Percentiles rank a stretch among this genome's conserved stretches.
Conservation (phyloP, 2,888 invertebrate species). For the Horisme vitalbata region DNA sequence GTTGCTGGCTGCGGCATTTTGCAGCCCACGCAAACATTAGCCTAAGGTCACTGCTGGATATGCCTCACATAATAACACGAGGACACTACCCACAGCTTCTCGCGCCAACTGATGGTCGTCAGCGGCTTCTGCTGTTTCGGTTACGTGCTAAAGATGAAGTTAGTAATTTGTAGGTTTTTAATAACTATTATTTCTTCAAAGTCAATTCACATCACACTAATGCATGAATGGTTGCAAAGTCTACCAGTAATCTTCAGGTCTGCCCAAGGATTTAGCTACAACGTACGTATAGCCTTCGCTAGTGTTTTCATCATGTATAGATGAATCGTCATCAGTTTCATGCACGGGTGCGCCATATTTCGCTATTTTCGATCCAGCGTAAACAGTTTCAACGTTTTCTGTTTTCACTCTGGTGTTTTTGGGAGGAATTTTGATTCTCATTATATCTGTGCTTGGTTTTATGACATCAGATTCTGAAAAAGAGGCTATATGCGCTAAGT, state of each 20-base stretch:
- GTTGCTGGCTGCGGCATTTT: too few species aligned
- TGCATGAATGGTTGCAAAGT: neutral
- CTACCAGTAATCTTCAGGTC: conserved; percentile 25
- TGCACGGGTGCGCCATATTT: conserved; percentile 46
- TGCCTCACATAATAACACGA: too few species aligned
- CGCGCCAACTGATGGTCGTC: too few species aligned
- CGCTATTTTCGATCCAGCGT: conserved; percentile 61
- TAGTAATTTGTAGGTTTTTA: too few species aligned
- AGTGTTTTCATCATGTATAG: conserved; percentile 3
- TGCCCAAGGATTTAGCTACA: conserved; percentile 43
- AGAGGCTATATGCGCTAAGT: conserved; percentile 22
- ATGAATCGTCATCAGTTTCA: conserved; percentile 10
- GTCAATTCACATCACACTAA: too few species aligned
- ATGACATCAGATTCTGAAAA: conserved; percentile 37
- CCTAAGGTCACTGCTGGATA: too few species aligned
- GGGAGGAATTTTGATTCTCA: conserved; percentile 20
- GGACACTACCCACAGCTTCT: too few species aligned
- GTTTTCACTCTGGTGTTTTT: conserved; percentile 16
- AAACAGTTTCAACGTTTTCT: conserved; percentile 58
- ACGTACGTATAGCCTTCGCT: conserved; percentile 31
- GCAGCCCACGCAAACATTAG: too few species aligned
- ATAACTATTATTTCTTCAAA: too few species aligned
- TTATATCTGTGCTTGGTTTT: conserved; percentile 21
- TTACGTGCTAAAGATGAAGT: too few species aligned
- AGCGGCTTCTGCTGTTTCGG: too few species aligned